Conservation (phyloP, 2,888 invertebrate species). For the Phortica magna region DNA sequence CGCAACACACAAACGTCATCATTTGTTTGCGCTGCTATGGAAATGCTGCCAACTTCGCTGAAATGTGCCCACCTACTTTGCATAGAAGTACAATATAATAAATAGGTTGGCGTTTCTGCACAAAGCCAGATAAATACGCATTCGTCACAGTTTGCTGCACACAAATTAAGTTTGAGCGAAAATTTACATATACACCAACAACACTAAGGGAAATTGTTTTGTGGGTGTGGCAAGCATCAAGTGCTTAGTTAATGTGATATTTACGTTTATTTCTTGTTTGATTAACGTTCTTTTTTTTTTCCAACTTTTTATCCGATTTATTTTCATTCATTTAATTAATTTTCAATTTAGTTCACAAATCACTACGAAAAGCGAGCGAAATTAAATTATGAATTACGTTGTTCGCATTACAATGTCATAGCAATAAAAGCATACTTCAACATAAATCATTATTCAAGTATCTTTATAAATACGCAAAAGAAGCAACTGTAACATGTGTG, state of each 20-base stretch:
- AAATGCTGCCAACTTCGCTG: too few relatives aligned
- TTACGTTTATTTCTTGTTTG: too few relatives aligned
- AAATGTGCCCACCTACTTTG: too few relatives aligned
- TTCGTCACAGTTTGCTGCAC: conserved; percentile 20
- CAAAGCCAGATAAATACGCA: not conserved
- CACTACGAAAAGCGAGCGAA: not conserved
- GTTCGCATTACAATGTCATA: not conserved
- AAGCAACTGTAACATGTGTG: not conserved
- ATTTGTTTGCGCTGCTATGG: not conserved
- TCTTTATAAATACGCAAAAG: not conserved
- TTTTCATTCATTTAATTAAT: not conserved
- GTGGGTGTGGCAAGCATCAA: too few relatives aligned
- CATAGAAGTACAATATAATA: too few relatives aligned
- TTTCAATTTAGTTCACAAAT: not conserved
- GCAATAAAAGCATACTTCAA: not conserved
- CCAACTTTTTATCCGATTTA: too few relatives aligned
- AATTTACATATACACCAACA: too few relatives aligned
- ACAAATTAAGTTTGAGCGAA: not conserved
- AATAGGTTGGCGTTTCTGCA: too few relatives aligned
- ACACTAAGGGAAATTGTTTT: too few relatives aligned
- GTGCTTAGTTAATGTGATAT: too few relatives aligned
- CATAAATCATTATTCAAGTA: conserved; percentile 6
- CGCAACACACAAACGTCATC: not conserved
- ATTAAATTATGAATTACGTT: not conserved
- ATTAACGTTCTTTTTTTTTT: too few relatives aligned